phyloP scores from a whole-genome alignment of 1,140 invertebrate species.

The Ericerus pela region DNA sequence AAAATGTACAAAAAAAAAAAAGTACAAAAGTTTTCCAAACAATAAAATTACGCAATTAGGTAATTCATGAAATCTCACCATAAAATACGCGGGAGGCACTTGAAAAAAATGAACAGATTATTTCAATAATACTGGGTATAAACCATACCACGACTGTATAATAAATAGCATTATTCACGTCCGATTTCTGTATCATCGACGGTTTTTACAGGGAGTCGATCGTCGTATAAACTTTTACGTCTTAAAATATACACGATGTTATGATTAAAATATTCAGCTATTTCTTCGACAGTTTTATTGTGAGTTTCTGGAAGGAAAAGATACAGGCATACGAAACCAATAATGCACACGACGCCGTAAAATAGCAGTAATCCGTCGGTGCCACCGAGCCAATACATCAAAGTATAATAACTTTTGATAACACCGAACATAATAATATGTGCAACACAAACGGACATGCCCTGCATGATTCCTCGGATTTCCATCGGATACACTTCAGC shows the following conservation, averaged over 20 bases:
- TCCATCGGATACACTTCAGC: constrained; percentile 43
- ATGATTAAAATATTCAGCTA: constrained; percentile 42
- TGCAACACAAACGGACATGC: constrained; percentile 32
- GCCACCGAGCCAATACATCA: constrained; percentile 33
- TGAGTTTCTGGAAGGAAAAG: constrained; percentile 56
- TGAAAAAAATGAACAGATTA: too few species aligned
- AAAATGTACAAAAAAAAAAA: too few species aligned
- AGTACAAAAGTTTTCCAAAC: too few species aligned
- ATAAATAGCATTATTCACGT: too few species aligned
- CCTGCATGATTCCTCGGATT: constrained; percentile 41
- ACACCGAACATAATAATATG: constrained; percentile 39
- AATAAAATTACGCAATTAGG: too few species aligned
- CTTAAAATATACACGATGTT: constrained; percentile 28
- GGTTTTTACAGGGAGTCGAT: neutral
- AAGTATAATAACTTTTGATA: constrained; percentile 34
- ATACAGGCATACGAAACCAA: constrained; percentile 40
- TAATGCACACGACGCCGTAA: constrained; percentile 46
- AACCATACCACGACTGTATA: too few species aligned
- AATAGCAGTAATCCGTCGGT: constrained; percentile 47
- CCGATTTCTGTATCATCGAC: neutral
- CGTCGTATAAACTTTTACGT: neutral
- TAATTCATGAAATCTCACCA: too few species aligned
- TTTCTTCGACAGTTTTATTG: constrained; percentile 47
- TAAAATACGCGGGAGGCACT: too few species aligned
- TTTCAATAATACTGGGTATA: too few species aligned